phyloP scores from a whole-genome alignment of 2,888 invertebrate species.

The Plagodis dolabraria region DNA sequence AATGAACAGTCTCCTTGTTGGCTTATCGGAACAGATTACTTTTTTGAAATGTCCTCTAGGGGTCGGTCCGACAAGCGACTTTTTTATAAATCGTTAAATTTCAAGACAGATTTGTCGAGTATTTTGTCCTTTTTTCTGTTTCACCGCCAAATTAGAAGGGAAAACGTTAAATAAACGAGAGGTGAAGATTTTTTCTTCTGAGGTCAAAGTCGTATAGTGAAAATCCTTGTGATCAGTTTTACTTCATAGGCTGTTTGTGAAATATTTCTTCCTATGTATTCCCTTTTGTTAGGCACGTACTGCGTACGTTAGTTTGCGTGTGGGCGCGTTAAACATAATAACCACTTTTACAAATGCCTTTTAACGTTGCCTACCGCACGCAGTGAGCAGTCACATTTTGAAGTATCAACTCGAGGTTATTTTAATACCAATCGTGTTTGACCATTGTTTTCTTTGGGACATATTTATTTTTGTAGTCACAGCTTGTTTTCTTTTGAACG shows the following conservation, averaged over 20 bases:
- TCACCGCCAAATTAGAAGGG: constrained; percentile 28
- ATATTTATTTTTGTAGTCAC: constrained; percentile 64
- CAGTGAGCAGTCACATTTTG: constrained; percentile 70
- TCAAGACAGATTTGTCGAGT: constrained; percentile 43
- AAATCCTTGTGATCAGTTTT: too few relatives aligned
- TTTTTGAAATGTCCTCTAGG: constrained; percentile 75
- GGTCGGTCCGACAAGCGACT: constrained; percentile 54
- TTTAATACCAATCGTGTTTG: constrained; percentile 67
- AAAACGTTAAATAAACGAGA: constrained; percentile 25
- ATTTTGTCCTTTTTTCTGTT: constrained; percentile 15
- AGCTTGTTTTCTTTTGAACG: constrained; percentile 48
- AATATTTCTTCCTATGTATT: constrained; percentile 49
- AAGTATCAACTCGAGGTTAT: constrained; percentile 73
- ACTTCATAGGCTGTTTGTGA: too few relatives aligned
- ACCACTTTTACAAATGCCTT: constrained; percentile 69
- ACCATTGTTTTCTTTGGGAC: constrained; percentile 77
- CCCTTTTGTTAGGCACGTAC: constrained; percentile 62
- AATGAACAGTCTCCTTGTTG: constrained; percentile 80
- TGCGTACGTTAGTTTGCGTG: constrained; percentile 61
- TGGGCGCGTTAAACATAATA: constrained; percentile 75
- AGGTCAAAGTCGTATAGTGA: constrained; percentile 34
- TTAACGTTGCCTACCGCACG: constrained; percentile 72
- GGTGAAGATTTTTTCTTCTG: constrained; percentile 29
- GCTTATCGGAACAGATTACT: constrained; percentile 83
- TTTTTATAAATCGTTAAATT: constrained; percentile 63